phyloP scores from a whole-genome alignment of 2,113 vertebrate species.

The Trichechus manatus region DNA sequence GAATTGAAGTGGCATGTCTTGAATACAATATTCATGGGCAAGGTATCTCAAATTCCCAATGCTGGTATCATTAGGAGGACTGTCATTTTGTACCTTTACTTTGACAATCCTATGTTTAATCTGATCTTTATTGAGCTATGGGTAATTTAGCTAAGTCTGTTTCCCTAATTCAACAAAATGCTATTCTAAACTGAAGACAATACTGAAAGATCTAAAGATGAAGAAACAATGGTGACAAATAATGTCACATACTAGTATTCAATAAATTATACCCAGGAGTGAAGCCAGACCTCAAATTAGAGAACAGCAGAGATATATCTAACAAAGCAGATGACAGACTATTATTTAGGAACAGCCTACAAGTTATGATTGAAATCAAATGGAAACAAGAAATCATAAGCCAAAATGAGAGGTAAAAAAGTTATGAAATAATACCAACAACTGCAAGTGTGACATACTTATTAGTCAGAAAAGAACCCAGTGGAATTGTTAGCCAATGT shows the following conservation, averaged over 20 bases:
- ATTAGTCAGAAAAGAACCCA: background rate
- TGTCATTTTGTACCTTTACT: conserved; percentile 42
- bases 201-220: conserved; percentile 56
- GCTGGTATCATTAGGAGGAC: conserved; percentile 6
- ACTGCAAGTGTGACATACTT: background rate
- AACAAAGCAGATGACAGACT: conserved; percentile 37
- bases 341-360: conserved; percentile 59
- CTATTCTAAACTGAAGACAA: conserved; percentile 75
- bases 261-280: conserved; percentile 60
- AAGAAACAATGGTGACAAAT: conserved; percentile 78
- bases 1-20: conserved; percentile 48
- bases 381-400: conserved; percentile 63
- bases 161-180: conserved; percentile 66
- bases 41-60: background rate
- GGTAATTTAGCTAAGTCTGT: conserved; percentile 67
- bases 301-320: conserved; percentile 56
- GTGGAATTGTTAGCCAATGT: background rate
- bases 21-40: conserved; percentile 59
- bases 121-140: conserved; percentile 53
- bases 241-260: conserved; percentile 36
- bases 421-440: background rate
- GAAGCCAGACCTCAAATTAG: conserved; percentile 40
- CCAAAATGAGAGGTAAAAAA: conserved; percentile 14
- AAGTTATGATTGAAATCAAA: conserved; percentile 61
- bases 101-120: conserved; percentile 14